Evolutionary conservation across 2,797 vertebrate genomes (phyloP), one percentile per base, ranked within the genome.

Genomic region (Spinus pinus): DNA sequence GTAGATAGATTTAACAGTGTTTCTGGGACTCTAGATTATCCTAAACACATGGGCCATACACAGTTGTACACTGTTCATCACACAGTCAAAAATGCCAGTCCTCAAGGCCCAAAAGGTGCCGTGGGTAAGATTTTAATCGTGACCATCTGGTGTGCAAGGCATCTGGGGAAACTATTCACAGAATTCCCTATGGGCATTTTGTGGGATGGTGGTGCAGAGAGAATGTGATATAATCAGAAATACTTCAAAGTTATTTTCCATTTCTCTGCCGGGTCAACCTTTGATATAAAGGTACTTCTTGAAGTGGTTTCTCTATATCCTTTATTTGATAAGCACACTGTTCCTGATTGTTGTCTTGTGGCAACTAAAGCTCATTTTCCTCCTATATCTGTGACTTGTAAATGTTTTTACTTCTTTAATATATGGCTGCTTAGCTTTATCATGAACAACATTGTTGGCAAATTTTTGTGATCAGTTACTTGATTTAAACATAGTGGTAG

Each of bases 121-220:
- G 19, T 46, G 47, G 87, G 85, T 85, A 91, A 88, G 39, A 83
- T 74, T 81, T 93, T 93, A 91, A 94, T 94, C 87, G 72, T 83
- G 71, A 89, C 75, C 94, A 94, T 42, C 89, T 96, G 94, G 79
- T 91, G 89, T 81, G 47, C 65, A 81, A 89, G 53, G 87, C 75
- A 71, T 94, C 69, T 91, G 61, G 82, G 82, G 89, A 96, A 95
- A 61, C 58, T 91, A 94, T 91, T 86, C 79, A 57, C 85, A 83
- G 87, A 95, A 94, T 96, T 91, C 85, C 65, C 50, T 67, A 6
- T 65, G 79, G 75, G 85, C 72, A 30, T 94, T 89, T 87, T 35
- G 11, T 50, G 61, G 73, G 46, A 25, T 18, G 46, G 33, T 24
- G 44, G 28, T 65, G 31, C 39, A 74, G n/a, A 60, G n/a, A 73